phyloP scores from a whole-genome alignment of 2,797 vertebrate genomes.

The Microctenopoma stevenorrisi region DNA sequence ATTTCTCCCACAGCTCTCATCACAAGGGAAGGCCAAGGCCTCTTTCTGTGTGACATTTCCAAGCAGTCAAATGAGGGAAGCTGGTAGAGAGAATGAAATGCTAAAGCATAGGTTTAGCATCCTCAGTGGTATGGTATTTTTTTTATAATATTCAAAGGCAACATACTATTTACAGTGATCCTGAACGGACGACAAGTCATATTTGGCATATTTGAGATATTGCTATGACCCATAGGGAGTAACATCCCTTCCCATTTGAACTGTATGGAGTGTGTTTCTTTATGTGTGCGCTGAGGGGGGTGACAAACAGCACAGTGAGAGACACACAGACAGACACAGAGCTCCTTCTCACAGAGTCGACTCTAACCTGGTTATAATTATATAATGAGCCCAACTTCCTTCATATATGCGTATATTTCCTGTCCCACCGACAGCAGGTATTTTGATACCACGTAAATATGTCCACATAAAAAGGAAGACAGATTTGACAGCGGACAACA shows the following conservation, averaged over 20 bases:
- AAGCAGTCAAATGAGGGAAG: slow-evolving; percentile 31
- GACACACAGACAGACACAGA: no score
- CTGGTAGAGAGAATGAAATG: slow-evolving; percentile 3
- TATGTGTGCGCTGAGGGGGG: no score
- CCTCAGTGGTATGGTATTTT: no score
- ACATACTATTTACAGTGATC: not conserved
- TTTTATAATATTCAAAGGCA: not conserved
- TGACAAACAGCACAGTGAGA: no score
- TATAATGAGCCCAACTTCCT: no score
- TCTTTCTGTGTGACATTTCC: slow-evolving; percentile 53
- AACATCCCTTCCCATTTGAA: not conserved
- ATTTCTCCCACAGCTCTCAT: slow-evolving; percentile 52
- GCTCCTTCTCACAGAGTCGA: no score
- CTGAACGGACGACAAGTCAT: not conserved
- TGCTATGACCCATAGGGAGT: not conserved
- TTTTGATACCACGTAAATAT: not conserved
- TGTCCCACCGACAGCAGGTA: no score
- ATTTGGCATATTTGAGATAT: no score
- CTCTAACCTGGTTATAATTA: no score
- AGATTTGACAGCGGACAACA: not conserved
- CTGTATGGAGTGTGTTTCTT: no score
- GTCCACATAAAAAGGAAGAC: not conserved
- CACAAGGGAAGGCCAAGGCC: slow-evolving; percentile 35
- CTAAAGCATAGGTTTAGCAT: not conserved
- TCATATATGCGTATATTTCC: no score